Evolutionary conservation across 2,113 vertebrate genomes (phyloP), one percentile per base, ranked within the genome.

Genomic region (Thinocorus orbignyianus): DNA sequence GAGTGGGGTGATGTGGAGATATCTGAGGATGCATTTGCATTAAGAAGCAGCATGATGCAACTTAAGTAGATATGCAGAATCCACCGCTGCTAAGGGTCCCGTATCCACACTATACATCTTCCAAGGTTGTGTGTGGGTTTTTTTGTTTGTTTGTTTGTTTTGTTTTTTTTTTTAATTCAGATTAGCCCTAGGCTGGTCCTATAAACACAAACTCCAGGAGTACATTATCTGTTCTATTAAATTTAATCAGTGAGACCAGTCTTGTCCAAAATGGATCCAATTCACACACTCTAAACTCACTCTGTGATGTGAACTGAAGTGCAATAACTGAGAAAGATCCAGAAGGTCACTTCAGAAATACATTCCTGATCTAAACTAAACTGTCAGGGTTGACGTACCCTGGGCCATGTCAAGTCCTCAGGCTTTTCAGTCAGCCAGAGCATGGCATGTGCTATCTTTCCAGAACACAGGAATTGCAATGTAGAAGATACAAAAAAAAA

Each of bases 51-150:
- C 9, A 6, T 26, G 62, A 86, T 80, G 24, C 3, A 72, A 18
- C 64, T 88, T 61, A 17, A 61, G 14, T 19, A 73, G 52, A 33
- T 24, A 61, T 6, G 23, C 4, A 86, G 49, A 83, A 79, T n/a
- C 30, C 48, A 8, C 44, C 41, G 12, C 26, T 88, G 19, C 23
- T 76, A 25, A 76, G 6, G 13, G 30, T 8, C 17, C 24, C 22
- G 11, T 48, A 55, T 42, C 6, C 33, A 88, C 13, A 28, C 1
- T 11, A 7, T 9, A 15, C 2, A 41, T 6, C 2, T 44, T 83
- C 37, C 7, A 20, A 17, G 1, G 3, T 1, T 37, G 30, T 82
- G n/a, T 17, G 17, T 5, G 6, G 5, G n/a, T n/a, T n/a, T n/a
- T n/a, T n/a, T n/a, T n/a, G n/a, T n/a, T n/a, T n/a, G n/a, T n/a